A percentile compares a stretch with the other conserved stretches of the same genome.
These are phyloP conservation scores for Philereme vetulata DNA, from an alignment of 2,888 invertebrate species.

Conservation along the genomic window DNA sequence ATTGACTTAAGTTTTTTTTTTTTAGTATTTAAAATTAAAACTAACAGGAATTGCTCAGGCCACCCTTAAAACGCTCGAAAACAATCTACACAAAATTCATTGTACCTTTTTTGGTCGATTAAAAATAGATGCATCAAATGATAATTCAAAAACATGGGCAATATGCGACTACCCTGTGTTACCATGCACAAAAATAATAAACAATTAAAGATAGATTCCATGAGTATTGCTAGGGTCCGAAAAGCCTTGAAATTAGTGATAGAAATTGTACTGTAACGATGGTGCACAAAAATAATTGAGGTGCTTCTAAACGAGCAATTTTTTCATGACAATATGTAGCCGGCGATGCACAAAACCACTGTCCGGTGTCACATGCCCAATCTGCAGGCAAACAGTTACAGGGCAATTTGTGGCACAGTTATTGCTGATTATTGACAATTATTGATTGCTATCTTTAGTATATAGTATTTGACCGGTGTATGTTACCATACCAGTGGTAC, in stretches of 20 bases:
- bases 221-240: constrained; percentile 15
- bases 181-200: constrained; percentile 59
- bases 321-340: too few relatives aligned
- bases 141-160: constrained; percentile 49
- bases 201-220: constrained; percentile 47
- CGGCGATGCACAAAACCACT: too few relatives aligned
- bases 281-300: too few relatives aligned
- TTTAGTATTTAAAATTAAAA: constrained; percentile 2
- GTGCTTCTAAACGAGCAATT: too few relatives aligned
- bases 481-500: too few relatives aligned
- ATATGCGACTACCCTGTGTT: constrained; percentile 61
- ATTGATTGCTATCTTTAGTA: too few relatives aligned
- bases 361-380: too few relatives aligned
- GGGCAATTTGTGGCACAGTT: too few relatives aligned
- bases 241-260: constrained; percentile 5
- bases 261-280: neutral
- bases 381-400: too few relatives aligned
- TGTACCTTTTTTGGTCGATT: constrained; percentile 51
- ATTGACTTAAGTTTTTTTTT: neutral
- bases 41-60: constrained; percentile 21
- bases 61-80: constrained; percentile 42
- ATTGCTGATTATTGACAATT: too few relatives aligned
- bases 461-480: too few relatives aligned
- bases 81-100: constrained; percentile 51
- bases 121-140: constrained; percentile 42